phyloP scores from a whole-genome alignment of 35 echinoderm and acorn worm genomes.

The Lytechinus pictus region DNA sequence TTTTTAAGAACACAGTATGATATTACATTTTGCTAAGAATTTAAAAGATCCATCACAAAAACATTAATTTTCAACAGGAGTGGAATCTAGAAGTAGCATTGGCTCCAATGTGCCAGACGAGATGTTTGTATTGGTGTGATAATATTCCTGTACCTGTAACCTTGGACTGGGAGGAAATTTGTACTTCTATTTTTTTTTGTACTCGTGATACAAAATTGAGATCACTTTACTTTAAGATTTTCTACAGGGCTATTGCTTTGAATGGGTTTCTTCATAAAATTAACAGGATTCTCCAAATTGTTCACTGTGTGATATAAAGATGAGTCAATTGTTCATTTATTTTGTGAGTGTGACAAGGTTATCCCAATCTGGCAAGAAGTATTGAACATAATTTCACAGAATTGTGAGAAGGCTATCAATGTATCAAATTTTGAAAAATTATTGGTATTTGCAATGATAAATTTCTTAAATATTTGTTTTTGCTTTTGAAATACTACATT shows the following conservation, averaged over 20 bases:
- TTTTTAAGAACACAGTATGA: too few species aligned
- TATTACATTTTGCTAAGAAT: too few species aligned
- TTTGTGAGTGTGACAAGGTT: slow-evolving; percentile 20
- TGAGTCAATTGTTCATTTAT: background rate
- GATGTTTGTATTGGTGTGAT: slow-evolving; percentile 3
- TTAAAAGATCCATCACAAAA: too few species aligned
- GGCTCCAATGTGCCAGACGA: slow-evolving; percentile 7
- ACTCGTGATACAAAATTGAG: slow-evolving; percentile 6
- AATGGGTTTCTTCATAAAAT: slow-evolving; percentile 16
- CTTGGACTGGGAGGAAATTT: background rate
- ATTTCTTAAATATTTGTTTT: slow-evolving; percentile 14
- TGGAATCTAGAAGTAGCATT: background rate
- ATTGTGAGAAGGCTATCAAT: background rate
- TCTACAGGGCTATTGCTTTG: slow-evolving; percentile 21
- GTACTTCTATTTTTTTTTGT: background rate
- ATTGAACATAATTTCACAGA: background rate
- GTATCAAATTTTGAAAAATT: slow-evolving; percentile 25
- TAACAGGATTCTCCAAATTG: slow-evolving; percentile 44
- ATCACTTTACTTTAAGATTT: background rate
- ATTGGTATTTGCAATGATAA: slow-evolving; percentile 20
- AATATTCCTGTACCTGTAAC: background rate
- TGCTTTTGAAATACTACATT: background rate
- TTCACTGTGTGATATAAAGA: background rate
- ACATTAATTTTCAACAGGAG: too few species aligned
- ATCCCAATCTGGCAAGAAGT: slow-evolving; percentile 26